Base-by-base conservation (phyloP, 1,140 invertebrate genomes). In the Drosophila mauritiana region DNA sequence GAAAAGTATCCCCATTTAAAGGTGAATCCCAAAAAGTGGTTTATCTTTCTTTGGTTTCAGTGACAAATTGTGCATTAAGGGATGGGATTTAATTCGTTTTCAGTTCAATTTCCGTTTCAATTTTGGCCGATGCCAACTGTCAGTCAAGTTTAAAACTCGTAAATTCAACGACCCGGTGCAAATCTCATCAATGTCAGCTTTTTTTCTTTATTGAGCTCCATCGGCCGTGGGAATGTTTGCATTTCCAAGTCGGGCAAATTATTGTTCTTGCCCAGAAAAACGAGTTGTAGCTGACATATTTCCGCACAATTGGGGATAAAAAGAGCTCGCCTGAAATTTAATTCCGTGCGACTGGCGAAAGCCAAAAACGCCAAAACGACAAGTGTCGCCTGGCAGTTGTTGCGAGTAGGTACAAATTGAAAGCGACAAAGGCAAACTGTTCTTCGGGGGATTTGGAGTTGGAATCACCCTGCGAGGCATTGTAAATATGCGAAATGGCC, bases 161-260 rank as follows among this genome's bases (percentile, higher is more conserved):
- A 25, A 22, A 34, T 31, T 43, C 25, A 17, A 27, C 36, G 34
- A 68, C 37, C 25, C 13, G 13, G 17, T 22, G 55, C 59, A 85
- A 82, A 86, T 88, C 78, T 68, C 83, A 88, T 86, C 75, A 83
- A 73, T 73, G 83, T 88, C 84, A 83, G 72, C 75, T 86, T 27
- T 34, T 51, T 51, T 27, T 20, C 12, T 25, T 17, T 25, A 55
- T 45, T 15, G 34, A 52, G 46, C 48, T 65, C 62, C 62, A 39
- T 67, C 55, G 27, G 36, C 34, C 36, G 39, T 73, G 40, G 15
- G 46, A 73, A 46, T 73, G 67, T 73, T 61, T 59, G 67, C 55
- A 53, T 54, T 73, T 51, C 45, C 13, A 69, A 80, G 59, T 74
- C 58, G 62, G 22, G 25, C 27, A 64, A 61, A 46, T 80, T 61